phyloP scores from a whole-genome alignment of 2,888 invertebrate species.

The Cerastis leucographa region DNA sequence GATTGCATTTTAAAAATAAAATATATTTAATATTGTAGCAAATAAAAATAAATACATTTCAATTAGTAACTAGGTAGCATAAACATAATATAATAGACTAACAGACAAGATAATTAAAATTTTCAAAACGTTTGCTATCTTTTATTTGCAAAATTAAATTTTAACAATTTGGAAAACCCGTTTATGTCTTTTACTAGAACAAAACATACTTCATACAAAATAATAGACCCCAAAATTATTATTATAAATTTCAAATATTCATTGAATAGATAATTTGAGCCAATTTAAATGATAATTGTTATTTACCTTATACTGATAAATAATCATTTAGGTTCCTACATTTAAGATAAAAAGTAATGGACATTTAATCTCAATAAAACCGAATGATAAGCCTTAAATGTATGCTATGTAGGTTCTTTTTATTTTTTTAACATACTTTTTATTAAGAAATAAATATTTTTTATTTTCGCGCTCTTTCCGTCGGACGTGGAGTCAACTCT shows the following conservation, averaged over 20 bases:
- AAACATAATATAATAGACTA: neutral
- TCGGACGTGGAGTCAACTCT: constrained; percentile 52
- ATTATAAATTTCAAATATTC: too few relatives aligned
- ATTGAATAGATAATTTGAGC: constrained; percentile 10
- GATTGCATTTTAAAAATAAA: neutral
- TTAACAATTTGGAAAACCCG: constrained; percentile 49
- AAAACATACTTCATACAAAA: constrained; percentile 18
- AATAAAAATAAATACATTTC: neutral
- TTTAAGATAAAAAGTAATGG: constrained; percentile 35
- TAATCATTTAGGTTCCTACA: constrained; percentile 14
- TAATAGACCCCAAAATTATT: neutral
- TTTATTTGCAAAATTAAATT: neutral
- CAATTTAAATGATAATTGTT: constrained; percentile 35
- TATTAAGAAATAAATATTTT: neutral
- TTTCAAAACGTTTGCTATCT: neutral
- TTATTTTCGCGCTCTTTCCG: constrained; percentile 47
- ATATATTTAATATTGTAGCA: neutral
- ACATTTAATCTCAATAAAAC: constrained; percentile 37
- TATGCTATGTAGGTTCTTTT: neutral
- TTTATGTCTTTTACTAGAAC: constrained; percentile 73
- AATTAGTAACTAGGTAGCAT: neutral
- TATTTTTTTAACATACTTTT: neutral
- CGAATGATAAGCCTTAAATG: neutral
- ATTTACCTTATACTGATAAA: constrained; percentile 42
- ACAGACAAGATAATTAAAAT: neutral